Evolutionary conservation across 1,140 invertebrate genomes (phyloP).

Genomic region (Dendroctonus valens): DNA sequence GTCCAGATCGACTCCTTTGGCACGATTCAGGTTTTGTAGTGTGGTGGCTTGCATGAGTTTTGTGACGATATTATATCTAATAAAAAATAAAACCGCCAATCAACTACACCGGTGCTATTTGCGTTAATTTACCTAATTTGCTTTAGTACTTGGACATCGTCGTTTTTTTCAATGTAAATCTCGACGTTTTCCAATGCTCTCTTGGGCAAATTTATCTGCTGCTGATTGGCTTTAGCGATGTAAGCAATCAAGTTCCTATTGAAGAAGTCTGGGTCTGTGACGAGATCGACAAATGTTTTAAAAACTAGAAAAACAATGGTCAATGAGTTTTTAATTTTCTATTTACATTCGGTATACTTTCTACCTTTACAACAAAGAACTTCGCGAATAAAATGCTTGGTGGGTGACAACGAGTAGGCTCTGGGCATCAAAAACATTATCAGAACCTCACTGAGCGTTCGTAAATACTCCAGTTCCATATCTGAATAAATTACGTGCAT

Average conservation of each 20-base stretch:
- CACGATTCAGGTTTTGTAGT: conserved; percentile 82
- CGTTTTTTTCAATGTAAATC: conserved; percentile 82
- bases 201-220: conserved; percentile 73
- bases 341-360: too few relatives aligned
- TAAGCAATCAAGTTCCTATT: conserved; percentile 84
- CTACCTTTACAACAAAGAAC: conserved; percentile 79
- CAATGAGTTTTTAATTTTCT: too few relatives aligned
- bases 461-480: conserved; percentile 76
- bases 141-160: conserved; percentile 79
- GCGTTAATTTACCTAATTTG: conserved; percentile 62
- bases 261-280: conserved; percentile 89
- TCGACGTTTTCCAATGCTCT: conserved; percentile 87
- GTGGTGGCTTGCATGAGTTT: conserved; percentile 93
- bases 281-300: conserved; percentile 75
- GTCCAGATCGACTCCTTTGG: conserved; percentile 76
- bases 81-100: conserved; percentile 34
- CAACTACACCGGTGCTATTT: background rate
- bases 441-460: conserved; percentile 77
- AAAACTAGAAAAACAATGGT: conserved; percentile 63
- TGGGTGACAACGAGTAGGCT: conserved; percentile 73
- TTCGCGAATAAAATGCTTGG: conserved; percentile 78
- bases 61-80: conserved; percentile 80
- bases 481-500: conserved; percentile 71
- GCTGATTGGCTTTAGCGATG: conserved; percentile 70
- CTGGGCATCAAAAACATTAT: conserved; percentile 77